Base-by-base conservation (phyloP, 2,888 invertebrate genomes). In the Suillia variegata region DNA sequence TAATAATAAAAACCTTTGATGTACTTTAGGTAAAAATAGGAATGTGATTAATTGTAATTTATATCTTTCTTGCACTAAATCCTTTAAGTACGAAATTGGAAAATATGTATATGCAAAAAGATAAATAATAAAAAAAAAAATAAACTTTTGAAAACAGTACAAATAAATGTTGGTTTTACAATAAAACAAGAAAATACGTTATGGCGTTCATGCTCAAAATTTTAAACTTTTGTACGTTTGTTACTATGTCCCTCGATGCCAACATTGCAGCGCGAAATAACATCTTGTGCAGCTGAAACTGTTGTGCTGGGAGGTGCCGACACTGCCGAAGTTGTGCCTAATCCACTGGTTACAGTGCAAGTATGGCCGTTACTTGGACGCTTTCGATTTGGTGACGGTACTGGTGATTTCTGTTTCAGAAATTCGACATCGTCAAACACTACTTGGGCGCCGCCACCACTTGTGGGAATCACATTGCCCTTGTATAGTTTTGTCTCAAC, bases 361-460 rank as follows among this genome's bases (percentile, higher is more conserved):
- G 67, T 52, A 1, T 62, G 69, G 26, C 67, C 63, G 59, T 76
- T 76, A 61, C 80, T 82, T 2, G 79, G 77, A 4, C 83, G 76
- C 60, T 83, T 83, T 2, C 82, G 76, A 18, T 77, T 76, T 3
- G 82, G 82, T n/a, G 83, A 82, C 45, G 74, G 80, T 1, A 85
- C 88, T 0, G 94, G 94, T 0, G 93, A 93, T 71, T 88, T 87
- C 75, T 95, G 94, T 66, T 88, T 89, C 8, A 97, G 79, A 76
- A 90, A 89, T 80, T 99, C 98, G 1, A 98, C 92, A 80, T 98
- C 98, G 70, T 93, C 92, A 78, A 98, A 96, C 22, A 97, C 90
- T 0, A 98, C 92, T 75, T 98, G 96, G 0, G 96, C 93, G 0
- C 99, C 98, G 0, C 98, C 98, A 1, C 94, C 93, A 59, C 91